These are phyloP conservation scores for Pelmatolapia mariae DNA, from an alignment of 2,113 vertebrate genomes.

Conservation along the genomic window DNA sequence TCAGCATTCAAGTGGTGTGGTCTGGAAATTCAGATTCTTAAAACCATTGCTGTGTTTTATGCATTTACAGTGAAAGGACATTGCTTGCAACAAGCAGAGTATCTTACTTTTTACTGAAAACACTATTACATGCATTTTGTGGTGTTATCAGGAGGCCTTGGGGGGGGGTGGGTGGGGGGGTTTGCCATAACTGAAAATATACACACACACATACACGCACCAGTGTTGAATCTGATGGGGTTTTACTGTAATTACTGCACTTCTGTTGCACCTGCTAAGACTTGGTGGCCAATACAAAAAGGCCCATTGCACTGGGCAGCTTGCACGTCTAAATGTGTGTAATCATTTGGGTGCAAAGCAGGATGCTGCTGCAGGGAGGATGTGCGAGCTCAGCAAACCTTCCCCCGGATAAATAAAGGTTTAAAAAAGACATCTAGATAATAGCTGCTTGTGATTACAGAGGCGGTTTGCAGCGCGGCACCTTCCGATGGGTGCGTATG, in stretches of 20 bases:
- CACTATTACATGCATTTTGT: background rate
- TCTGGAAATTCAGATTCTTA: background rate
- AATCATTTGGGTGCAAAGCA: slow-evolving; percentile 11
- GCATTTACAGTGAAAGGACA: background rate
- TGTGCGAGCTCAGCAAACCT: slow-evolving; percentile 40
- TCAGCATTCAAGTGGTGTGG: slow-evolving; percentile 16
- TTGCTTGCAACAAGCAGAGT: background rate
- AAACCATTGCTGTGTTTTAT: background rate
- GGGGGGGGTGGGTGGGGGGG: background rate
- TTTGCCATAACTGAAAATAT: background rate
- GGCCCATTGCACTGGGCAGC: background rate
- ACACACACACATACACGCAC: background rate
- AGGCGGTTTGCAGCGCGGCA: slow-evolving; percentile 1
- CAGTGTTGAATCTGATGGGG: background rate
- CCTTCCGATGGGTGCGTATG: background rate
- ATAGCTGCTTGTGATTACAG: slow-evolving; percentile 32
- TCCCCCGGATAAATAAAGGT: slow-evolving; percentile 37
- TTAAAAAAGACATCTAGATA: slow-evolving; percentile 38
- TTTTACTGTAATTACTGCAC: background rate
- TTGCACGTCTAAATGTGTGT: background rate
- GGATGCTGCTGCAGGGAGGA: background rate
- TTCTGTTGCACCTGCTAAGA: background rate
- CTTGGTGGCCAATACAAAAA: background rate
- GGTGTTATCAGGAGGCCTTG: background rate
- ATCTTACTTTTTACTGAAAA: background rate